phyloP scores from a whole-genome alignment of 2,888 invertebrate genomes.

The Formica aserva region DNA sequence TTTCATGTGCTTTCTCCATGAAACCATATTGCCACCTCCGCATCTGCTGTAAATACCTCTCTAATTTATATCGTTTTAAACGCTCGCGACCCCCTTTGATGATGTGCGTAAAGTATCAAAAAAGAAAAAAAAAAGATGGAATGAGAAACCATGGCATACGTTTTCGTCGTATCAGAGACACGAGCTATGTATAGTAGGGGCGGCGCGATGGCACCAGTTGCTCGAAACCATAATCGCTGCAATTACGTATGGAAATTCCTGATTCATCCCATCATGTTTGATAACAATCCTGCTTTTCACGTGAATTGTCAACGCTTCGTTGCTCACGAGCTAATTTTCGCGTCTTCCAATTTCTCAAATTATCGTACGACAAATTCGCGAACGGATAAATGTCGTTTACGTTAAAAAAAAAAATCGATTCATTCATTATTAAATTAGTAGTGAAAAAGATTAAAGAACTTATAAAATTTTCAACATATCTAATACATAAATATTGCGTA shows the following conservation, averaged over 20 bases:
- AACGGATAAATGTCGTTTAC: background rate
- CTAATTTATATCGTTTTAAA: slow-evolving; percentile 78
- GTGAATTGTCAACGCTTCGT: slow-evolving; percentile 68
- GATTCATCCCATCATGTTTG: slow-evolving; percentile 80
- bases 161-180: slow-evolving; percentile 39
- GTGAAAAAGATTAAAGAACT: background rate
- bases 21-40: slow-evolving; percentile 78
- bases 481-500: background rate
- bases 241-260: slow-evolving; percentile 85
- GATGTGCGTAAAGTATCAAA: slow-evolving; percentile 56
- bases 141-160: slow-evolving; percentile 52
- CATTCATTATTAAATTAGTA: background rate
- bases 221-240: slow-evolving; percentile 81
- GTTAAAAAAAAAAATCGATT: background rate
- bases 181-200: slow-evolving; percentile 50
- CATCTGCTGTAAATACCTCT: slow-evolving; percentile 77
- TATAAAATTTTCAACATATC: background rate
- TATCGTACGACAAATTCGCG: background rate
- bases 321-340: slow-evolving; percentile 26
- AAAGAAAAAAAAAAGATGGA: slow-evolving; percentile 54
- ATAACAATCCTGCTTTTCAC: slow-evolving; percentile 71
- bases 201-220: slow-evolving; percentile 82
- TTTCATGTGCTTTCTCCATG: slow-evolving; percentile 53
- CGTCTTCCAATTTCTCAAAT: background rate
- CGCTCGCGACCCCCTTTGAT: slow-evolving; percentile 79